phyloP scores from a whole-genome alignment of 2,113 vertebrate genomes.

The Vulpes vulpes region DNA sequence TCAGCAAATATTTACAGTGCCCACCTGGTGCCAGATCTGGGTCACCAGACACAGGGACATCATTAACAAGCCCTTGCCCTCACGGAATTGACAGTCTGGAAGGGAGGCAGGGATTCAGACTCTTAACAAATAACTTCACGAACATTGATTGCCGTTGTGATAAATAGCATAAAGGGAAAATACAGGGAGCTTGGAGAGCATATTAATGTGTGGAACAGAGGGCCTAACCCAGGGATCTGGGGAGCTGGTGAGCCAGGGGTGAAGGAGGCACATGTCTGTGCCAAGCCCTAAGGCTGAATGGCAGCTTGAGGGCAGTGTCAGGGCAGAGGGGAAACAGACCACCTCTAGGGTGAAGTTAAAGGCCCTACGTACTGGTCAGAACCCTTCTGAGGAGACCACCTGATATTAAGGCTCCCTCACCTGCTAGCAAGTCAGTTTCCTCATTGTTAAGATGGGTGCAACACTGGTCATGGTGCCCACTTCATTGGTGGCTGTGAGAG shows the following conservation, averaged over 20 bases:
- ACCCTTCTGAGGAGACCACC: not conserved
- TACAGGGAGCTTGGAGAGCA: not conserved
- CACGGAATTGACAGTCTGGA: not conserved
- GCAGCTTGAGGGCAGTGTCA: not conserved
- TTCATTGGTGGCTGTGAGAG: not conserved
- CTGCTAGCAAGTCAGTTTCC: not conserved
- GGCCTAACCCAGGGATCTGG: not conserved
- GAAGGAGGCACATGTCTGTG: not conserved
- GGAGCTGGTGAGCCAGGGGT: not conserved
- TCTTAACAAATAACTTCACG: not conserved
- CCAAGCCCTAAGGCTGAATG: not conserved
- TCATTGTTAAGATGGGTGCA: not conserved
- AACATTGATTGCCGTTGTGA: too few relatives aligned
- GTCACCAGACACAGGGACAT: not conserved
- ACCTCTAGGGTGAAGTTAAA: not conserved
- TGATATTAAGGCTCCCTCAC: accelerated
- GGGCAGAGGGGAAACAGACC: not conserved
- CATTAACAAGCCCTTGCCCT: not conserved
- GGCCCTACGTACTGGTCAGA: not conserved
- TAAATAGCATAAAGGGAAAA: not conserved
- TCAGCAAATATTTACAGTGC: not conserved
- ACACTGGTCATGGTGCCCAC: not conserved
- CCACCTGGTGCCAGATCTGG: not conserved
- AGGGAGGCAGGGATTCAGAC: not conserved
- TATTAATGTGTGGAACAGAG: accelerated